Percentiles rank a stretch among this genome's conserved stretches.
Conservation (phyloP, 2,888 invertebrate species). For the Hydropsyche betteni region DNA sequence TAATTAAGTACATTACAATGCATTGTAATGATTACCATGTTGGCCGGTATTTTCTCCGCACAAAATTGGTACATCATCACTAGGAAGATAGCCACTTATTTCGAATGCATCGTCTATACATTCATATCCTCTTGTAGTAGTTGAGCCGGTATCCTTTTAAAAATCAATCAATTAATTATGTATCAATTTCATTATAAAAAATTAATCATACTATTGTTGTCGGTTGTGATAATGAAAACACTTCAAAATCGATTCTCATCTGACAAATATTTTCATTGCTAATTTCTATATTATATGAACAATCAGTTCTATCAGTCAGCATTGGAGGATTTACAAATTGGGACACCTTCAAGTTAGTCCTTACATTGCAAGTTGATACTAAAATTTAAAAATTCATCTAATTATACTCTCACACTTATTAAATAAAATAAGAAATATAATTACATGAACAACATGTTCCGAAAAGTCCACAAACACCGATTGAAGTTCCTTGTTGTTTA, state of each 20-base stretch:
- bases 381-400: conserved; percentile 34
- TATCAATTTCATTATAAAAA: background rate
- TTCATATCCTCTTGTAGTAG: background rate
- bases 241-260: conserved; percentile 69
- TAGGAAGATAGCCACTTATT: conserved; percentile 54
- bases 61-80: conserved; percentile 63
- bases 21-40: conserved; percentile 61
- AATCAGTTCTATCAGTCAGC: conserved; percentile 61
- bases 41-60: conserved; percentile 73
- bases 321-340: conserved; percentile 65
- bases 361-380: conserved; percentile 64
- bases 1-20: background rate
- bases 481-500: conserved; percentile 65
- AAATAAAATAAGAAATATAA: conserved; percentile 52
- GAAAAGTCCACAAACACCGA: conserved; percentile 65
- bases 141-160: background rate
- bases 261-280: conserved; percentile 70
- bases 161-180: background rate
- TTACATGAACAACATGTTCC: conserved; percentile 65
- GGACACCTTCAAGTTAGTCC: conserved; percentile 61
- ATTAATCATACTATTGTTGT: conserved; percentile 55
- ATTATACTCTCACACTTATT: background rate
- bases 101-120: background rate
- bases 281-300: conserved; percentile 67
- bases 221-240: conserved; percentile 65